Base-by-base conservation (phyloP, 2,113 vertebrate genomes). In the Geococcyx californianus region DNA sequence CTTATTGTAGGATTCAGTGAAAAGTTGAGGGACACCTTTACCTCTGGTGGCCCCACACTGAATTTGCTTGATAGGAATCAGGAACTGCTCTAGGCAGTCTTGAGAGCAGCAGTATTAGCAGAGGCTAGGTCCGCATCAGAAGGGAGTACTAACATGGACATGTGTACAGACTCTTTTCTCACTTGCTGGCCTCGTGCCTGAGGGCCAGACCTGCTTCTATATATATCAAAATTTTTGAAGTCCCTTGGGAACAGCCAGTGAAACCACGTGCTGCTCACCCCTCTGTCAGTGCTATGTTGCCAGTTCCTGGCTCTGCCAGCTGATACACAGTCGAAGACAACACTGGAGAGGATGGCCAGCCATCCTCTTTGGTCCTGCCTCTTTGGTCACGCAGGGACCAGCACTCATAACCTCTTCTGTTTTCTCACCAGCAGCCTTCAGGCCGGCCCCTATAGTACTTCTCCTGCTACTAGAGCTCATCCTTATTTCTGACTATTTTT, bases 161-260 rank as follows among this genome's bases (percentile, higher is more conserved):
- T 91, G 58, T 81, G 88, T 45, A 52, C 88, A 66, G 79, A 70
- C 73, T 90, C 59, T 90, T 67, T 60, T 84, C 87, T 95, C 55
- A 45, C 83, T 92, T 72, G n/a, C 58, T 96, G 93, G 92, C 92
- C 90, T 92, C 34, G 45, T 93, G 94, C 92, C 95, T 56, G 40
- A 75, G 44, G 87, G 76, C 69, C 94, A 95, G 95, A 95, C 86
- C 96, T 93, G 79, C 40, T 96, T 94, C 95, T 97, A 96, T 90
- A 97, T 95, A 87, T 95, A 94, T 90, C 45, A 92, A 75, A 87
- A 73, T 31, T 76, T 93, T 67, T 88, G 13, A 94, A 90, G 74
- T 93, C 95, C 94, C 89, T 33, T 76, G 77, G 84, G 95, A 96
- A 93, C 78, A 88, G 56, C 90, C 93, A 95, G 88, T 83, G 87